Conservation (phyloP, 2,888 invertebrate species). For the Plebejus argus region DNA sequence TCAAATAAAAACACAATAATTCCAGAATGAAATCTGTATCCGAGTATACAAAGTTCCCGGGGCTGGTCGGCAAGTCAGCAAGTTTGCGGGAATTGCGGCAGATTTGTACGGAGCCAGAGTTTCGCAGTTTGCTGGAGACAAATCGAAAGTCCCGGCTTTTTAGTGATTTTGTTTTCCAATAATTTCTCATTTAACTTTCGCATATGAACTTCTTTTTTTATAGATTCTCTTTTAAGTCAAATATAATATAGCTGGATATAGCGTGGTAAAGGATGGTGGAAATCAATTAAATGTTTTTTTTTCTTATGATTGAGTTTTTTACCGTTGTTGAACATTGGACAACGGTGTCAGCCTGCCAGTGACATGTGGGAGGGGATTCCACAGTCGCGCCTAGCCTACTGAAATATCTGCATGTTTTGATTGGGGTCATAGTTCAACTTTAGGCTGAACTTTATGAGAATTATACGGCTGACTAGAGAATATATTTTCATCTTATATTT, state of each 20-base stretch:
- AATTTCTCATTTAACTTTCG: background rate
- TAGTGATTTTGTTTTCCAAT: background rate
- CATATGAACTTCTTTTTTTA: background rate
- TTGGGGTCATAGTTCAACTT: background rate
- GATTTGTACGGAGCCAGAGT: background rate
- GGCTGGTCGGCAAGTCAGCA: background rate
- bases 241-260: background rate
- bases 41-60: background rate
- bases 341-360: background rate
- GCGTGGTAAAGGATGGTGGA: background rate
- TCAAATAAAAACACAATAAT: background rate
- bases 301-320: background rate
- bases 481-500: too few relatives aligned
- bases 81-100: background rate
- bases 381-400: background rate
- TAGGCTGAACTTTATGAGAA: background rate
- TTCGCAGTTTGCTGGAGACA: background rate
- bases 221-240: background rate
- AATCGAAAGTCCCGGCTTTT: background rate
- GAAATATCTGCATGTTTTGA: background rate
- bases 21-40: background rate
- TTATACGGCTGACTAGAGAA: too few relatives aligned
- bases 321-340: background rate
- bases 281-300: background rate
- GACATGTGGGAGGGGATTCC: background rate